Evolutionary conservation across 2,113 vertebrate genomes (phyloP), one percentile per base, ranked within the genome.

Genomic region (Crotalus horridus): DNA sequence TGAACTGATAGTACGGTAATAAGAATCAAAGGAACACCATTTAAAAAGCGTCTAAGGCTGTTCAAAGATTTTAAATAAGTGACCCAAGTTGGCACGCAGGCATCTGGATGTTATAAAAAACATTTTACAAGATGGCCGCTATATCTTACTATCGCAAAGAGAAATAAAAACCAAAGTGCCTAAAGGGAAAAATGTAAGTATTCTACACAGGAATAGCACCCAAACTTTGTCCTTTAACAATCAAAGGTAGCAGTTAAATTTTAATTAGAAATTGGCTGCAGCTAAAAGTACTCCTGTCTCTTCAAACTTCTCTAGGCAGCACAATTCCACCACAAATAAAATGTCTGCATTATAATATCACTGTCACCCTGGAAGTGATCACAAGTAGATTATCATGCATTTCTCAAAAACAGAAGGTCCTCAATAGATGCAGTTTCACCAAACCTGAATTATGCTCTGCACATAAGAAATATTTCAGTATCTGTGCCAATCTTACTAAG

Each of bases 211-310:
- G 53, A 90, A 87, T 91, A 96, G 90, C 92, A 93, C 92, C 94
- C 95, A 89, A 91, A 91, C 89, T 74, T 95, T 92, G 93, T 92
- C 95, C 93, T 94, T 43, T 90, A 94, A 96, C 93, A 96, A 96
- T 93, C 95, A 95, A 91, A 94, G 92, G 89, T 91, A 55, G 89
- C 58, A 92, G 89, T 95, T 94, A 85, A 74, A 94, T 92, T 58
- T 85, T 61, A 91, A 93, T 95, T 39, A 43, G 81, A 13, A 17
- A 0, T 93, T 95, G 94, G 95, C 94, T 94, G 94, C 94, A 92
- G 95, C 95, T 94, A 96, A 96, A 92, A 89, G 92, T 94, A 91
- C 94, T 90, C 69, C 91, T 92, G 92, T 92, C 93, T 88, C 89
- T 91, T 95, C 91, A 94, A 39, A 95, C 96, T 94, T 94, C 85